Evolutionary conservation across 2,888 invertebrate species (phyloP).

Genomic region (Coleophora deauratella): DNA sequence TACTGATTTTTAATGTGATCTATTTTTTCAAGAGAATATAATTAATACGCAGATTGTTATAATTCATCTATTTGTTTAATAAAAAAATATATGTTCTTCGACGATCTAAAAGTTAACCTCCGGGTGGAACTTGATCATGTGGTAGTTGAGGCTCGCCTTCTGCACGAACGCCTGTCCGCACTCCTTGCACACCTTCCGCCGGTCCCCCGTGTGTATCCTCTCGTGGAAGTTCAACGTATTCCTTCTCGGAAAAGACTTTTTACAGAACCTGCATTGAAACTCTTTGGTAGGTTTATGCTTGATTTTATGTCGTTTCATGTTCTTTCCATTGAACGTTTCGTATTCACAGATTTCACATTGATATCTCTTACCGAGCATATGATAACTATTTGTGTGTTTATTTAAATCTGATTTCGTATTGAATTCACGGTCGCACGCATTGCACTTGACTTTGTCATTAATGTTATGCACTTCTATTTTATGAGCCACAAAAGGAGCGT

Average conservation of each 20-base stretch:
- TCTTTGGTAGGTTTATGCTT: slow-evolving; percentile 56
- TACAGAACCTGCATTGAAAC: slow-evolving; percentile 56
- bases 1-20: too few species aligned
- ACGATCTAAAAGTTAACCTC: slow-evolving; percentile 39
- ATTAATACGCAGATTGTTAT: too few species aligned
- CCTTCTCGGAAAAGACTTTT: slow-evolving; percentile 54
- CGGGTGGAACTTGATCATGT: slow-evolving; percentile 60
- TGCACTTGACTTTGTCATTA: slow-evolving; percentile 48
- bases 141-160: slow-evolving; percentile 59
- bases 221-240: slow-evolving; percentile 44
- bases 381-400: slow-evolving; percentile 47
- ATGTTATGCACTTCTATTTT: slow-evolving; percentile 43
- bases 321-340: slow-evolving; percentile 40
- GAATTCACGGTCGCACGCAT: slow-evolving; percentile 47
- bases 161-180: slow-evolving; percentile 62
- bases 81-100: too few species aligned
- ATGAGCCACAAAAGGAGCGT: slow-evolving; percentile 36
- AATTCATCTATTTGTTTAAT: too few species aligned
- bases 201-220: slow-evolving; percentile 54
- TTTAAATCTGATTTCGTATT: slow-evolving; percentile 40
- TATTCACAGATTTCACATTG: slow-evolving; percentile 50
- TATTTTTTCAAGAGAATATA: too few species aligned
- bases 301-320: slow-evolving; percentile 48
- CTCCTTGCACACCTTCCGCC: slow-evolving; percentile 43
- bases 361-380: slow-evolving; percentile 49